These are phyloP conservation scores for Dermochelys coriacea DNA, from an alignment of 2,797 vertebrate species.

Conservation along the genomic window DNA sequence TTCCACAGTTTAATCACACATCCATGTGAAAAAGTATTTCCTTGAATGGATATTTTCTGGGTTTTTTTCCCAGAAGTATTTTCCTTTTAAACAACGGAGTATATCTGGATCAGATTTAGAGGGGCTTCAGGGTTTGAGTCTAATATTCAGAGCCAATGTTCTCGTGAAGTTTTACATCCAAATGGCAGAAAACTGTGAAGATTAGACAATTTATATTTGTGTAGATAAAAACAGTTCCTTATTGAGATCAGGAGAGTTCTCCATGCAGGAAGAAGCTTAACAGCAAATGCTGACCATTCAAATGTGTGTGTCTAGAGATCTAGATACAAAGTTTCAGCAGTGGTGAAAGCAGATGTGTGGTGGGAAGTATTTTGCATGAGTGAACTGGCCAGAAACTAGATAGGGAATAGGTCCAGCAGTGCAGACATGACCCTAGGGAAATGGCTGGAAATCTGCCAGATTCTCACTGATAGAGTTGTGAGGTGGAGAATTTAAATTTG, in stretches of 20 bases:
- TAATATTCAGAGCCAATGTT: not conserved
- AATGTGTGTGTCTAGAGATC: not conserved
- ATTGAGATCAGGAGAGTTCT: not conserved
- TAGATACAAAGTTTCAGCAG: not conserved
- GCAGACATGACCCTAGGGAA: not conserved
- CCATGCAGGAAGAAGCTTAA: not conserved
- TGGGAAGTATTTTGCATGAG: not conserved
- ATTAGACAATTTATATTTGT: not conserved
- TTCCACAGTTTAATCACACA: not conserved
- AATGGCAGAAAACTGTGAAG: not conserved
- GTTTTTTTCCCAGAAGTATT: not conserved
- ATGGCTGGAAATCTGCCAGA: not conserved
- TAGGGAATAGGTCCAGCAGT: not conserved
- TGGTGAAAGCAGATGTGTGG: not conserved
- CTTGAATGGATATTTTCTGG: not conserved
- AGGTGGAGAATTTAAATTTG: not conserved
- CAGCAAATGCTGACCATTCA: not conserved
- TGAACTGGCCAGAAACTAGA: not conserved
- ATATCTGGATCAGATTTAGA: not conserved
- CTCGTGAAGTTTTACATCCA: slow-evolving; percentile 7
- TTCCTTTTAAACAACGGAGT: not conserved
- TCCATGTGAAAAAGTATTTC: not conserved
- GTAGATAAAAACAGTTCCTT: not conserved
- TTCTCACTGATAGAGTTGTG: not conserved
- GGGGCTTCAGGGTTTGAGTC: not conserved